Conservation (phyloP, 2,888 invertebrate species). For the Microctonus aethiopoides region DNA sequence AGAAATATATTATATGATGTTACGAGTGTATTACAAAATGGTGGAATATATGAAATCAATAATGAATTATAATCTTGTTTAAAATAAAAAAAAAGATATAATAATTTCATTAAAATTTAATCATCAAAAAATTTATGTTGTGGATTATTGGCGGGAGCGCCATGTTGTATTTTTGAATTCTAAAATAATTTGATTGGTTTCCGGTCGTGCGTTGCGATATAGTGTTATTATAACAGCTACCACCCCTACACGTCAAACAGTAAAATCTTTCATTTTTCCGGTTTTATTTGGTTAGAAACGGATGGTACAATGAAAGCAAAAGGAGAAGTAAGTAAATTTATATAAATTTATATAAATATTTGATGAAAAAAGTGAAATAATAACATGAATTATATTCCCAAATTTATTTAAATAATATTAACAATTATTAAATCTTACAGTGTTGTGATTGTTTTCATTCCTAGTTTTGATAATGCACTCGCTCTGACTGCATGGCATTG, state of each 20-base stretch:
- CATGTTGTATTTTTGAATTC: not conserved
- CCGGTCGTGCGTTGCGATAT: slow-evolving; percentile 6
- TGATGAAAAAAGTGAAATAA: not conserved
- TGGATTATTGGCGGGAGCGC: not conserved
- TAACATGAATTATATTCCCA: not conserved
- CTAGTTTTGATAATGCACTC: not conserved
- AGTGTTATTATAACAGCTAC: no score
- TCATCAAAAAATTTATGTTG: no score
- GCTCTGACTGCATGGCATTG: no score
- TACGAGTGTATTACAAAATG: no score
- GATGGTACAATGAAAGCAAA: slow-evolving; percentile 84
- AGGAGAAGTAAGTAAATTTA: slow-evolving; percentile 77
- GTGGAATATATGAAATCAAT: no score
- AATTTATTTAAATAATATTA: not conserved
- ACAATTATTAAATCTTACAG: not conserved
- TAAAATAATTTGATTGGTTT: not conserved
- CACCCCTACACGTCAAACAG: slow-evolving; percentile 39
- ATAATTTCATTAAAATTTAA: no score
- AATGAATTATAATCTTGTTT: no score
- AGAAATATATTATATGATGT: no score
- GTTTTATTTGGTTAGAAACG: slow-evolving; percentile 48
- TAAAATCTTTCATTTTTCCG: slow-evolving; percentile 57
- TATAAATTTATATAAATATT: slow-evolving; percentile 24
- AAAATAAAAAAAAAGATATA: no score
- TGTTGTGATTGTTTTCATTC: not conserved